Evolutionary conservation across 2,113 vertebrate species (phyloP).

Genomic region (Tringa solitaria): DNA sequence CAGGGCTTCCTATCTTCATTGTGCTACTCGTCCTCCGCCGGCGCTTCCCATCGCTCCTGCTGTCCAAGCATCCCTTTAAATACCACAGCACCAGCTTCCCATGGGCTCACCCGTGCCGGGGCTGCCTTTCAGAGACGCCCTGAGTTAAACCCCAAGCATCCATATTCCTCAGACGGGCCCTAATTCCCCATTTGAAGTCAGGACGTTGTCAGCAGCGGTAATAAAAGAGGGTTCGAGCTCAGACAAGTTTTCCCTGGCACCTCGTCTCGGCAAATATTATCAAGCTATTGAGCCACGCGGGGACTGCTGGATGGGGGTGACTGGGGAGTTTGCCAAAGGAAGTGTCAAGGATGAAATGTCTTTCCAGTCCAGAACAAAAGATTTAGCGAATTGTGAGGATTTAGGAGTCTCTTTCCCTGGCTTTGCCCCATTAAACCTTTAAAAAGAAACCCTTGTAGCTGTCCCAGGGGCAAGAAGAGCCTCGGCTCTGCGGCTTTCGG

Average conservation of each 20-base stretch:
- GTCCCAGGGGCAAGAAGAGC: not conserved
- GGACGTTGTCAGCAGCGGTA: not conserved
- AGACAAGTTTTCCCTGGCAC: conserved; percentile 25
- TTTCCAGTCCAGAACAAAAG: not conserved
- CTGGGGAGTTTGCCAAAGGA: not conserved
- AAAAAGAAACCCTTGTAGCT: not conserved
- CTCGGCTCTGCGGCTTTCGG: not conserved
- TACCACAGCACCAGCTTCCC: not conserved
- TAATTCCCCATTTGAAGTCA: not conserved
- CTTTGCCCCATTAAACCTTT: not conserved
- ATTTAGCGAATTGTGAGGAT: not conserved
- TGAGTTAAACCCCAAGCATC: not conserved
- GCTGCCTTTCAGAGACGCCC: not conserved
- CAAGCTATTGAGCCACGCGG: conserved; percentile 9
- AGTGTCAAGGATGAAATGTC: not conserved
- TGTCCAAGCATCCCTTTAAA: not conserved
- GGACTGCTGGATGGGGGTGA: not conserved
- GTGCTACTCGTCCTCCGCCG: not conserved
- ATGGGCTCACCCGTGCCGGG: not conserved
- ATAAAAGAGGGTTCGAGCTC: not conserved
- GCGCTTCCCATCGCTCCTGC: not conserved
- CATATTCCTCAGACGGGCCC: not conserved
- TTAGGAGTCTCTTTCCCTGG: not conserved
- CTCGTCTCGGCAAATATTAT: not conserved
- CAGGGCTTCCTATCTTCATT: accelerated